Evolutionary conservation across 2,888 invertebrate species (phyloP), one percentile per base, ranked within the genome.

Genomic region (Ochropleura plecta): DNA sequence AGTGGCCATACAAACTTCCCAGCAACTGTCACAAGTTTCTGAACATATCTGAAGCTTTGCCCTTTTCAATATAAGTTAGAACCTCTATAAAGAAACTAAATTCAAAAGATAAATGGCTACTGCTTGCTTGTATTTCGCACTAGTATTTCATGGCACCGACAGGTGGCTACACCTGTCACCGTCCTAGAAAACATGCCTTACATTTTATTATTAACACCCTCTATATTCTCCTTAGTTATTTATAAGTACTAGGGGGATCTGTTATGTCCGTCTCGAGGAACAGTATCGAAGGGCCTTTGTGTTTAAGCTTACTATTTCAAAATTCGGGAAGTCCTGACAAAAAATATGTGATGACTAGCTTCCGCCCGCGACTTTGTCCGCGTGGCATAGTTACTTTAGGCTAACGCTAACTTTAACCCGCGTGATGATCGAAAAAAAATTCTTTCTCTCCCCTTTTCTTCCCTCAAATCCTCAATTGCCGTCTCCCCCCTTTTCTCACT

Each of bases 111-210:
- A 55, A 0, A 77, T 69, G 20, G 63, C 65, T 69, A 46, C 59
- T 48, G 40, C 59, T 20, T 8, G 44, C n/a, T 30, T 30, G 5
- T 51, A 67, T 40, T 9, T 20, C 30, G 10, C 67, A 20, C 60
- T 62, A 79, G 69, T 86, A 85, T 79, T 73, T 86, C 77, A 86
- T 59, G 10, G 14, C 53, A 40, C 9, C 6, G 86, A 79, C 83
- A 76, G 73, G 78, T 76, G 79, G 63, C 73, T 65, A 53, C 55
- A 48, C 60, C 60, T 83, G 81, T 83, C 84, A 40, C 62, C 46
- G 16, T 16, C 48, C 18, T 44, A 20, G n/a, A n/a, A 51, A 66
- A 77, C 73, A 80, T 74, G 67, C 51, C 42, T 78, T 78, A 73
- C 48, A 59, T 63, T 78, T 59, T 71, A 63, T 74, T 76, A 81